phyloP scores from a whole-genome alignment of 2,888 invertebrate species.

The Baccha elongata region DNA sequence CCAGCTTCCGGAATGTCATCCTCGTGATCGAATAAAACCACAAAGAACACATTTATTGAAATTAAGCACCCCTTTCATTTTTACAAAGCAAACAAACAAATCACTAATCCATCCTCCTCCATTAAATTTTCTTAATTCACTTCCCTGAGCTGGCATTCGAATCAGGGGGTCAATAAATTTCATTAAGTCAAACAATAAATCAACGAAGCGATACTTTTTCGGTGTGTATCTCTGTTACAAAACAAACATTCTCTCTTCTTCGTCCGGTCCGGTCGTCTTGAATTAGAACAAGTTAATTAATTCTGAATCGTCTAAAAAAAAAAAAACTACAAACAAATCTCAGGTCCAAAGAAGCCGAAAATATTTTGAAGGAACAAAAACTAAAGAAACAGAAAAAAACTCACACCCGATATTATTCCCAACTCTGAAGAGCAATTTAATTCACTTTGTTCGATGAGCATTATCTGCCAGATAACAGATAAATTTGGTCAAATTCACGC shows the following conservation, averaged over 20 bases:
- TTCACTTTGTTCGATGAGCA: slow-evolving; percentile 83
- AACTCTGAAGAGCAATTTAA: slow-evolving; percentile 78
- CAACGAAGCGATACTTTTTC: slow-evolving; percentile 63
- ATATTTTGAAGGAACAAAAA: not conserved
- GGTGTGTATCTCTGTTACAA: slow-evolving; percentile 33
- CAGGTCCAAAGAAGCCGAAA: slow-evolving; percentile 28
- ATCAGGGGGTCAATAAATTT: slow-evolving; percentile 71
- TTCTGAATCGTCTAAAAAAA: slow-evolving; percentile 39
- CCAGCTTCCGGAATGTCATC: slow-evolving; percentile 10
- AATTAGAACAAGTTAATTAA: slow-evolving; percentile 73
- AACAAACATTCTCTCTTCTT: slow-evolving; percentile 37
- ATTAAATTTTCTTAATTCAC: slow-evolving; percentile 68
- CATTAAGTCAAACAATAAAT: slow-evolving; percentile 73
- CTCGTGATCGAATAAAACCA: slow-evolving; percentile 7
- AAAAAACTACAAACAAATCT: slow-evolving; percentile 35
- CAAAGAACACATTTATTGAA: slow-evolving; percentile 1
- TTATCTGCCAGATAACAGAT: slow-evolving; percentile 82
- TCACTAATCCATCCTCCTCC: slow-evolving; percentile 68
- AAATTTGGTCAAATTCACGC: slow-evolving; percentile 82
- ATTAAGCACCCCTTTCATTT: slow-evolving; percentile 21
- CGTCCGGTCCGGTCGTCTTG: not conserved
- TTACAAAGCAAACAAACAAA: slow-evolving; percentile 52
- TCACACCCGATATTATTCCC: slow-evolving; percentile 22
- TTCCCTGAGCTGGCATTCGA: slow-evolving; percentile 58
- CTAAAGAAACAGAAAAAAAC: slow-evolving; percentile 6